Evolutionary conservation across 2,113 vertebrate species (phyloP).

Genomic region (Phrynocephalus versicolor): DNA sequence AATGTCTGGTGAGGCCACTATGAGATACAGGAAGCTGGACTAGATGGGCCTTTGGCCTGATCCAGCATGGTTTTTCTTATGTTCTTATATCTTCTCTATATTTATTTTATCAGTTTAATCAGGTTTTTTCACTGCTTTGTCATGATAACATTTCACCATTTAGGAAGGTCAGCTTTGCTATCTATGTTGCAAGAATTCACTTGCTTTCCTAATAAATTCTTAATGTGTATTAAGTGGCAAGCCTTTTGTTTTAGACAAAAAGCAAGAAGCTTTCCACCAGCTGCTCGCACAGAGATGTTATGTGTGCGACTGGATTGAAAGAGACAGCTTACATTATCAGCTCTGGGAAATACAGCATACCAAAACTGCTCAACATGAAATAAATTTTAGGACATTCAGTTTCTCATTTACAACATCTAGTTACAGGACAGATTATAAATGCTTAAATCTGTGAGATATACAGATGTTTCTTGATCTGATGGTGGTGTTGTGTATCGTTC

Average conservation of each 20-base stretch:
- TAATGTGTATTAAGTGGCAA: neutral
- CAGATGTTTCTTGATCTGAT: neutral
- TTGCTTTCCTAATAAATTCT: slow-evolving; percentile 7
- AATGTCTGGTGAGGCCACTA: too few relatives aligned
- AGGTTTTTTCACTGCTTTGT: neutral
- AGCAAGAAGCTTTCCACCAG: neutral
- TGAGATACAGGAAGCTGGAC: too few relatives aligned
- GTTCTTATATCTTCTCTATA: neutral
- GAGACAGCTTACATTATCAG: neutral
- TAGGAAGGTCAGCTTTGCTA: neutral
- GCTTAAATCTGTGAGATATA: neutral
- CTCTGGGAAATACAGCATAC: neutral
- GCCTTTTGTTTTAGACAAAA: slow-evolving; percentile 2
- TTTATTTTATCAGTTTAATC: neutral
- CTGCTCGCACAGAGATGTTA: neutral
- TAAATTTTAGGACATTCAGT: neutral
- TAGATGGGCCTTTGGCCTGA: too few relatives aligned
- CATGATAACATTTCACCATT: neutral
- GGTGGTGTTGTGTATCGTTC: neutral
- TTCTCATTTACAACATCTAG: neutral
- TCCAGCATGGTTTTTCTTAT: too few relatives aligned
- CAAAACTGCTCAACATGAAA: slow-evolving; percentile 5
- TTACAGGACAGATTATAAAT: neutral
- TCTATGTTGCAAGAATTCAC: neutral
- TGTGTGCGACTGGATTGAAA: neutral